Percentiles rank a stretch among this genome's conserved stretches.
These are phyloP conservation scores for Chiloscyllium plagiosum DNA, from an alignment of 2,113 vertebrate genomes.

Conservation along the genomic window DNA sequence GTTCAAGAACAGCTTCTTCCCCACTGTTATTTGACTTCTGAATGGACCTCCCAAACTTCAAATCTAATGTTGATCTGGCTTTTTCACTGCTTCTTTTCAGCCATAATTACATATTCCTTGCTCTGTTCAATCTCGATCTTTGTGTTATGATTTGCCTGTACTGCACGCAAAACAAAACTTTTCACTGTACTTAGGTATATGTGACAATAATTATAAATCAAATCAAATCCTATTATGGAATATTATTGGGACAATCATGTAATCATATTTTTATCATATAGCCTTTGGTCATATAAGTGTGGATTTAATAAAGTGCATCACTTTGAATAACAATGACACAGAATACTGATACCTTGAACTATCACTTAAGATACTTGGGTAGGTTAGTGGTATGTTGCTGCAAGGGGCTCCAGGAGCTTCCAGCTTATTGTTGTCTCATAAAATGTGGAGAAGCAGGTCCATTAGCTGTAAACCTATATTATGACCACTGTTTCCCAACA, in stretches of 20 bases:
- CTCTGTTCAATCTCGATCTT: no score
- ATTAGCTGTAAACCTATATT: not conserved
- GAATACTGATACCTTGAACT: not conserved
- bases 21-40: no score
- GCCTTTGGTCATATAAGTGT: not conserved
- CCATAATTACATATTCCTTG: no score
- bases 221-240: not conserved
- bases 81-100: no score
- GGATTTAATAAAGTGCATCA: not conserved
- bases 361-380: not conserved
- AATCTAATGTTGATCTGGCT: no score
- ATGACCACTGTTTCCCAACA: not conserved
- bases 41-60: no score
- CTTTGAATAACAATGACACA: not conserved
- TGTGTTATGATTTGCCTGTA: no score
- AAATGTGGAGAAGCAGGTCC: not conserved
- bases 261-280: not conserved
- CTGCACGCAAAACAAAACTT: no score
- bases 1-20: no score
- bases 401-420: not conserved
- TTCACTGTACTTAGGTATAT: no score
- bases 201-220: no score
- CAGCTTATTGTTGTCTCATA: not conserved
- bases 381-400: not conserved
- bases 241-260: not conserved